phyloP scores from a whole-genome alignment of 2,113 vertebrate genomes.

The Rhinoderma darwinii region DNA sequence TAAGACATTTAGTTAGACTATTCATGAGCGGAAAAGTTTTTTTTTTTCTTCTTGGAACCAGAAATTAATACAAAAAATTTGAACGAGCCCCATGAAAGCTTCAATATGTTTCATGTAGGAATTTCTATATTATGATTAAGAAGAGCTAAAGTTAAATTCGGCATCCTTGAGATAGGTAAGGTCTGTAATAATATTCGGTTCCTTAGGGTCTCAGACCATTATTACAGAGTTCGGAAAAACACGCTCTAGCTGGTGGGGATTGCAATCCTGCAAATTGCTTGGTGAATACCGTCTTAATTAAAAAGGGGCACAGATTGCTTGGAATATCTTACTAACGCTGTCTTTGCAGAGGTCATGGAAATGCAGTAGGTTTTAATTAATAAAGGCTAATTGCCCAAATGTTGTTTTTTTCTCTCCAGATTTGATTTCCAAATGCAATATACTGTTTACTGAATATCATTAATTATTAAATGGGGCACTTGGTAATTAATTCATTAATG shows the following conservation, averaged over 20 bases:
- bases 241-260: constrained; percentile 65
- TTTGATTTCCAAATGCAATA: background rate
- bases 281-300: constrained; percentile 74
- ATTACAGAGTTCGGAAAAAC: constrained; percentile 70
- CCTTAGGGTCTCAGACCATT: constrained; percentile 72
- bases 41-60: constrained; percentile 35
- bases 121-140: constrained; percentile 66
- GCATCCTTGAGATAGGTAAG: constrained; percentile 47
- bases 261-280: constrained; percentile 62
- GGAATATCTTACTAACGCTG: constrained; percentile 64
- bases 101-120: constrained; percentile 65
- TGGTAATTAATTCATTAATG: background rate
- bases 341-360: constrained; percentile 67
- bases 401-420: background rate
- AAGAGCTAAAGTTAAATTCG: constrained; percentile 63
- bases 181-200: constrained; percentile 66
- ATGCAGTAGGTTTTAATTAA: constrained; percentile 26
- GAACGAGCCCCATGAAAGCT: constrained; percentile 62
- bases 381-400: background rate
- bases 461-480: background rate
- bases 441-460: background rate
- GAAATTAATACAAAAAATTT: constrained; percentile 68
- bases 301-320: constrained; percentile 71
- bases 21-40: constrained; percentile 55
- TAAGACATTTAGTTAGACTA: constrained; percentile 62